A percentile compares a stretch with the other conserved stretches of the same genome.
phyloP scores from a whole-genome alignment of 2,888 invertebrate genomes.

The Lasius fuliginosus region DNA sequence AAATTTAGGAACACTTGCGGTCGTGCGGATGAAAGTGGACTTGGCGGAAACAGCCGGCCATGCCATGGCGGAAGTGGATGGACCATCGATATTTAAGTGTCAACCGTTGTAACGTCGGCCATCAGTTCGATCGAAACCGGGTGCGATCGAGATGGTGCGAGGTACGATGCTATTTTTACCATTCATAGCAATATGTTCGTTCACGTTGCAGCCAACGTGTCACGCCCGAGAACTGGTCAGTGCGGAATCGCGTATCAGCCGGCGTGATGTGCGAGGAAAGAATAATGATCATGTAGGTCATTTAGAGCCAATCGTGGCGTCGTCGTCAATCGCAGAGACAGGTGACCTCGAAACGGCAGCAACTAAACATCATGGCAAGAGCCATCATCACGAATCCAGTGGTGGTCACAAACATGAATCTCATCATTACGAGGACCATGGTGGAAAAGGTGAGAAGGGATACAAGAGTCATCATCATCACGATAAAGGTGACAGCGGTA shows the following conservation, averaged over 20 bases:
- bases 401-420: constrained; percentile 86
- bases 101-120: constrained; percentile 65
- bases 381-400: constrained; percentile 81
- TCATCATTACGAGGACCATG: constrained; percentile 87
- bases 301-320: background rate
- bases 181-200: constrained; percentile 59
- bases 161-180: constrained; percentile 53
- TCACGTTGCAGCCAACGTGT: constrained; percentile 64
- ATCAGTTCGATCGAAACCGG: constrained; percentile 77
- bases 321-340: background rate
- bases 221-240: constrained; percentile 70
- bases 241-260: constrained; percentile 43
- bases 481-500: constrained; percentile 91
- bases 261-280: constrained; percentile 45
- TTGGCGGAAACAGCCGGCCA: constrained; percentile 62
- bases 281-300: constrained; percentile 23
- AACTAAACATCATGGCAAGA: constrained; percentile 69
- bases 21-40: constrained; percentile 70
- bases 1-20: constrained; percentile 65
- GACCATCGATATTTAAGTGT: constrained; percentile 81
- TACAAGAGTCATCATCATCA: constrained; percentile 82
- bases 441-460: constrained; percentile 88
- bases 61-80: constrained; percentile 68
- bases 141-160: constrained; percentile 74
- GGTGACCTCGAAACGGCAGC: constrained; percentile 79